Base-by-base conservation (phyloP, 2,888 invertebrate genomes). In the Thysanoteuthis rhombus region DNA sequence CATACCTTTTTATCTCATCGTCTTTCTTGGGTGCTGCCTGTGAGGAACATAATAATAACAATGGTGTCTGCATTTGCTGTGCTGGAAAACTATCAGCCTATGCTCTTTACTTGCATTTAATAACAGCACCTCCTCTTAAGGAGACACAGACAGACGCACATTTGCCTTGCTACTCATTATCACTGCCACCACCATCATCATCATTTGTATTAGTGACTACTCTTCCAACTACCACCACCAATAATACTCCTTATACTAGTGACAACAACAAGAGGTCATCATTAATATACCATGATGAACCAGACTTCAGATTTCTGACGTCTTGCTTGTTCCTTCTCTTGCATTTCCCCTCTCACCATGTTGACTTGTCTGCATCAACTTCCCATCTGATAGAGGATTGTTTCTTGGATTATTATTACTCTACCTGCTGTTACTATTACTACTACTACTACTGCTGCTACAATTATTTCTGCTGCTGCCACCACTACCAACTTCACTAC, bases 161-260 rank as follows among this genome's bases (percentile, higher is more conserved):
- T 90, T 39, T 90, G 42, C 42, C 42, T 42, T 90, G 40, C 42
- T 42, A 25, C 90, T 90, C 90, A 39, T 42, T 90, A 28, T 32
- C 90, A 90, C 92, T 92, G 8, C 45, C 92, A 92, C 40, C 28
- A 90, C 16, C 90, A 90, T 40, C 90, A 90, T 42, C 90, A 90
- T 90, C 90, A 90, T 90, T 42, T 40, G 40, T 42, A 90, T 90
- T 42, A 90, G 39, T 90, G 22, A 39, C 90, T 42, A 39, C 90
- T 90, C 39, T 90, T 38, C 25, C 28, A 39, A 90, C 38, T 10
- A 39, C 25, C 90, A 90, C 40, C 90, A 90, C 38, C 36, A 90
- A 12, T 36, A 90, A 4, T 36, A 10, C 36, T 36, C 3, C 36
- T 25, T 5, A 12, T 38, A 90, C 90, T 38, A 39, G 40, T 42